phyloP scores from a whole-genome alignment of 2,888 invertebrate species.

The Galerucella pusilla region DNA sequence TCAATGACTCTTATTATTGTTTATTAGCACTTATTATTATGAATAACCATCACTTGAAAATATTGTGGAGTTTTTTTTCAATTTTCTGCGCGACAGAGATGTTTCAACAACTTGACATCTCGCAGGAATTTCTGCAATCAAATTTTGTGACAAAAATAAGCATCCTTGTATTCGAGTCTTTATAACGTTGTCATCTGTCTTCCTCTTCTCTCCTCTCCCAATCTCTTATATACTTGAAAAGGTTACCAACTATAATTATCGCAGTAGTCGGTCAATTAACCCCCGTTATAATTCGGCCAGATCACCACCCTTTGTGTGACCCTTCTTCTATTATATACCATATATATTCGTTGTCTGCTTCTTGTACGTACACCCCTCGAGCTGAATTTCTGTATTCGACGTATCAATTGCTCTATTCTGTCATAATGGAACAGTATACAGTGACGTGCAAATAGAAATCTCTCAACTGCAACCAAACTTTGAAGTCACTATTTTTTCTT shows the following conservation, averaged over 20 bases:
- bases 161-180: neutral
- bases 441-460: conserved; percentile 13
- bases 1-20: too few relatives aligned
- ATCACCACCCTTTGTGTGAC: conserved; percentile 52
- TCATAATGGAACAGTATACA: conserved; percentile 13
- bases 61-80: too few relatives aligned
- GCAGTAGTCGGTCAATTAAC: conserved; percentile 58
- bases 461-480: too few relatives aligned
- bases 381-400: conserved; percentile 35
- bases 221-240: conserved; percentile 46
- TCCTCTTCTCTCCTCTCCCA: neutral
- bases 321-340: conserved; percentile 35
- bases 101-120: too few relatives aligned
- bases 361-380: conserved; percentile 24
- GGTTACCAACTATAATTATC: conserved; percentile 47
- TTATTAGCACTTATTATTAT: too few relatives aligned
- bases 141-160: neutral
- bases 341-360: conserved; percentile 29
- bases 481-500: too few relatives aligned
- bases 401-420: conserved; percentile 38
- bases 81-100: too few relatives aligned
- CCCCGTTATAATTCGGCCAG: conserved; percentile 52
- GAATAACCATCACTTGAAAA: too few relatives aligned
- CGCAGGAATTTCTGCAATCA: too few relatives aligned
- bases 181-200: neutral